Evolutionary conservation across 2,797 vertebrate genomes (phyloP).

Genomic region (Synanceia verrucosa): DNA sequence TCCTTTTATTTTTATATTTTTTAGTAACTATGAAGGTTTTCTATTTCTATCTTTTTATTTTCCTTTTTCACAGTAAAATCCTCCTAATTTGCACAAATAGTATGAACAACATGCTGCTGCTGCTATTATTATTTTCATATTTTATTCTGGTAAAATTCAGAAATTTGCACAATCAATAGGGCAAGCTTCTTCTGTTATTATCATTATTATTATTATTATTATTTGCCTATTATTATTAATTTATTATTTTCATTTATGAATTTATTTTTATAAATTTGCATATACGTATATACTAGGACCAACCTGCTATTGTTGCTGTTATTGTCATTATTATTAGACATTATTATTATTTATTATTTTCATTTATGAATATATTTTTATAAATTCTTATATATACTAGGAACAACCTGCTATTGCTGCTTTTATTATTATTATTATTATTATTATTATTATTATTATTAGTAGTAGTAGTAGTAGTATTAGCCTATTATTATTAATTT

Average conservation of each 20-base stretch:
- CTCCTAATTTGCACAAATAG: neutral
- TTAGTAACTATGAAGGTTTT: neutral
- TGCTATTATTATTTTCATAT: neutral
- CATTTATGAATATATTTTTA: neutral
- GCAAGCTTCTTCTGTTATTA: accelerated
- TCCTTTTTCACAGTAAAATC: neutral
- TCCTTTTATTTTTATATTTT: neutral
- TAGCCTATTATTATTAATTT: too few relatives aligned
- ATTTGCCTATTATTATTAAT: neutral
- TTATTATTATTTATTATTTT: neutral
- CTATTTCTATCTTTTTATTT: neutral
- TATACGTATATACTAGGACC: too few relatives aligned
- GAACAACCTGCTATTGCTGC: too few relatives aligned
- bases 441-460: too few relatives aligned
- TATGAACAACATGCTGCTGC: too few relatives aligned
- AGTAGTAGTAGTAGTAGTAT: too few relatives aligned
- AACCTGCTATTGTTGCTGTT: too few relatives aligned
- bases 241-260: neutral
- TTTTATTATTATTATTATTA: neutral
- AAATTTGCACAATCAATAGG: neutral
- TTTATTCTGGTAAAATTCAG: neutral
- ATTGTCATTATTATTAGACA: neutral
- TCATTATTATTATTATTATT: neutral
- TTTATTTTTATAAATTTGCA: too few relatives aligned
- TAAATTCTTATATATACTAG: too few relatives aligned